Evolutionary conservation across 2,113 vertebrate genomes (phyloP).

Genomic region (Recurvirostra avosetta): DNA sequence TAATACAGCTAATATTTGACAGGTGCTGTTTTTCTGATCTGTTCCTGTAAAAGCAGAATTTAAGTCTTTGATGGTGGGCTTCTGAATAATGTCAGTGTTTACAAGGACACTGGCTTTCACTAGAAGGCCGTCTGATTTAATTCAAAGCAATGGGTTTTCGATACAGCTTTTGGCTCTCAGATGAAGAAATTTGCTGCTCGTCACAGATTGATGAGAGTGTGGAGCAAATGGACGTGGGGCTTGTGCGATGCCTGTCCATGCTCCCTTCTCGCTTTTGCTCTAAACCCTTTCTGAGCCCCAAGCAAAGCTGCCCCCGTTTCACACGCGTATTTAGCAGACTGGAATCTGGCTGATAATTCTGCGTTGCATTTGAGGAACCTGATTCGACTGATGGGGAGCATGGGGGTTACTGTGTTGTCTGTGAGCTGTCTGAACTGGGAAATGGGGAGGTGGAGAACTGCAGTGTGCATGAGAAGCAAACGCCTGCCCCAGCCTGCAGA

Average conservation of each 20-base stretch:
- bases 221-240: background rate
- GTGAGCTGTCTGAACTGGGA: background rate
- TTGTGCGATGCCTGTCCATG: rapidly evolving
- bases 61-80: background rate
- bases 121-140: background rate
- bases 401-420: background rate
- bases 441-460: background rate
- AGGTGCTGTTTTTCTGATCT: background rate
- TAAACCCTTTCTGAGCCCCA: background rate
- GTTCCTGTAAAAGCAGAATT: background rate
- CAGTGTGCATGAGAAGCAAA: background rate
- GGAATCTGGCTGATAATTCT: background rate
- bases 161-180: background rate
- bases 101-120: background rate
- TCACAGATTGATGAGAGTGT: rapidly evolving
- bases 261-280: background rate
- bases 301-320: background rate
- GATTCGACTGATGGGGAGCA: background rate
- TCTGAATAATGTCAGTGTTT: background rate
- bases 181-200: background rate
- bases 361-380: background rate
- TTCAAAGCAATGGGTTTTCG: background rate
- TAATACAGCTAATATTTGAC: background rate
- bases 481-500: background rate
- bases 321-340: background rate